These are phyloP conservation scores for Cottus gobio DNA, from an alignment of 2,113 vertebrate species.

Conservation along the genomic window DNA sequence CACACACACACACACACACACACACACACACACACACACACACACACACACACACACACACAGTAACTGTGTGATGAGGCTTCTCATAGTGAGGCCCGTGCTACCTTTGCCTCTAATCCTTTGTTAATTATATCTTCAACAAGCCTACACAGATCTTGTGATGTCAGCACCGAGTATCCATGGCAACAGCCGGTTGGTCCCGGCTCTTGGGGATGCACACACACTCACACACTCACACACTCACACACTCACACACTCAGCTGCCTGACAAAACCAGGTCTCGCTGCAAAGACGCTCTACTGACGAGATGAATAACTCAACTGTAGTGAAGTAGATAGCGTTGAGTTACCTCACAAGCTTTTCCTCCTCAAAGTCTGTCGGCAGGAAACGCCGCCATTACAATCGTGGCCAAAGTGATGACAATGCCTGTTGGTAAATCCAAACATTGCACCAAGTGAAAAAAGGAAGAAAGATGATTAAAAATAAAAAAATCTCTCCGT, in stretches of 20 bases:
- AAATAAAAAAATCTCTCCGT: background rate
- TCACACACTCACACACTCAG: constrained; percentile 46
- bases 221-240: constrained; percentile 38
- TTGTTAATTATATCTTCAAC: constrained; percentile 84
- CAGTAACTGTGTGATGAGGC: constrained; percentile 70
- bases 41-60: constrained; percentile 33
- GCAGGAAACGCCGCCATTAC: background rate
- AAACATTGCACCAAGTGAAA: background rate
- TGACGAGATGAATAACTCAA: constrained; percentile 52
- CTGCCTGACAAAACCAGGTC: constrained; percentile 48
- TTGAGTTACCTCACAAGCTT: background rate
- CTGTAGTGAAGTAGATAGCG: constrained; percentile 17
- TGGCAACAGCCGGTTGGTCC: constrained; percentile 80
- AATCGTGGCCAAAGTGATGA: constrained; percentile 17
- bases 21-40: too few relatives aligned
- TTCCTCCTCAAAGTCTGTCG: background rate
- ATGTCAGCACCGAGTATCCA: constrained; percentile 81
- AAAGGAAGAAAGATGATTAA: background rate
- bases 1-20: too few relatives aligned
- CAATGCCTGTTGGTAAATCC: constrained; percentile 13
- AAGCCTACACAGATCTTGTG: constrained; percentile 81
- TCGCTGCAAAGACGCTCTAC: constrained; percentile 35
- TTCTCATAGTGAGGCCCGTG: constrained; percentile 67
- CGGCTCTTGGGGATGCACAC: constrained; percentile 56
- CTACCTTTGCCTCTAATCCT: constrained; percentile 79